Evolutionary conservation across 2,113 vertebrate species (phyloP).

Genomic region (Caranx ignobilis): DNA sequence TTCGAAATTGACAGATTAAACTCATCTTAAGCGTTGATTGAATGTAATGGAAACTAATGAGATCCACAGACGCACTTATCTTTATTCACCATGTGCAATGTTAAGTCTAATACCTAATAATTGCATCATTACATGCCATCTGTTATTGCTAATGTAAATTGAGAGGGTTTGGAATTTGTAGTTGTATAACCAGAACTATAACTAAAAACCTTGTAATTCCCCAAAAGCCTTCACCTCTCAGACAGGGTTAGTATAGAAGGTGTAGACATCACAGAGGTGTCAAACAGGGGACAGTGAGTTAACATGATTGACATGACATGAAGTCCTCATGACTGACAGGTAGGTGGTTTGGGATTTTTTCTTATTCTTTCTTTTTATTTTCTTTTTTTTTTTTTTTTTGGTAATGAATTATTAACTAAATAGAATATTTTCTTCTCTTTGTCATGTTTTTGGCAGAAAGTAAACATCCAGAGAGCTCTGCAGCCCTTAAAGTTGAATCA

Average conservation of each 20-base stretch:
- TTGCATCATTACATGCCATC: conserved; percentile 59
- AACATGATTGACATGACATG: no score
- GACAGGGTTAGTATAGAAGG: conserved; percentile 21
- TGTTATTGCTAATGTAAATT: conserved; percentile 56
- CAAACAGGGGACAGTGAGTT: no score
- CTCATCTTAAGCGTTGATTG: conserved; percentile 43
- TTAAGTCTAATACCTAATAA: conserved; percentile 63
- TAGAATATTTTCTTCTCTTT: no score
- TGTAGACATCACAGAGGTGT: not conserved
- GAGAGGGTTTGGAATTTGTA: conserved; percentile 20
- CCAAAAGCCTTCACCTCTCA: conserved; percentile 26
- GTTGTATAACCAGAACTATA: not conserved
- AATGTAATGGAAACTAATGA: conserved; percentile 64
- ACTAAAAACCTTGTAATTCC: conserved; percentile 23
- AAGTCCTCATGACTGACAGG: no score
- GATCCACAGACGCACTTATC: conserved; percentile 44
- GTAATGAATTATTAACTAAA: no score
- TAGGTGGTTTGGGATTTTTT: no score
- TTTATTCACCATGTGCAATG: conserved; percentile 42
- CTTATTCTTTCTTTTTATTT: no score
- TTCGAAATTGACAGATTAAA: conserved; percentile 53
- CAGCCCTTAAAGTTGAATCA: no score
- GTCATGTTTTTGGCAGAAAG: no score
- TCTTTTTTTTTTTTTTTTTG: no score
- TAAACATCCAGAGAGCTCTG: no score